Base-by-base conservation (phyloP, 64 coral and sea anemone species). In the Montipora foliosa region DNA sequence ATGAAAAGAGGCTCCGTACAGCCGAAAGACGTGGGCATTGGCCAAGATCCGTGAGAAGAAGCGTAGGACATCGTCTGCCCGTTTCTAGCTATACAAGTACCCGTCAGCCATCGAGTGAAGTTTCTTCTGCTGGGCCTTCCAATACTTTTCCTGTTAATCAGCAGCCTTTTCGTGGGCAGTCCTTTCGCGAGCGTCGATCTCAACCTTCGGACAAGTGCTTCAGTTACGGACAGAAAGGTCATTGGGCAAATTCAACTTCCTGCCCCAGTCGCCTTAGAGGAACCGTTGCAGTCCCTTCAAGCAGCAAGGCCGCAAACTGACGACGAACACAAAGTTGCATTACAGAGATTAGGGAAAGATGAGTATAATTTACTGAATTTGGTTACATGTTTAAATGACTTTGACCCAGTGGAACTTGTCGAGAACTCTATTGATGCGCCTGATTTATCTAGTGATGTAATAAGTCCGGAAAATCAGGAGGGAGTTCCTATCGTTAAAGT, bases 141-240 rank as follows among this genome's bases (percentile, higher is more conserved):
- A 85, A 84, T 69, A 44, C 44, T 76, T 62, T 76, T 87, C 51
- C 79, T 81, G 20, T 24, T 81, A 58, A 81, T 81, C 79, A 81
- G 79, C 79, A 58, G 9, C 88, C 49, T 67, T 80, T 79, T 79
- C 21, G 55, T 76, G 17, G 55, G 70, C 49, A 77, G 75, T 75
- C 72, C 74, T 89, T 89, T 94, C 87, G 79, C 20, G 77, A 19
- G 46, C 75, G 92, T 88, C 83, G 62, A 16, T 66, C 87, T 50
- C 60, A 90, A 47, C 78, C 92, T 72, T 73, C 84, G 5, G 67
- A 90, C 87, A 94, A 95, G 50, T 90, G 80, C 53, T 95, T 84
- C 79, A 77, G 29, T 44, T 95, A 87, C 25, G 87, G 80, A 5
- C 93, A 90, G 55, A 75, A 19, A 60, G 91, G 74, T 19, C 91